Percentiles rank a stretch among this genome's conserved stretches.
phyloP scores from a whole-genome alignment of 1,140 invertebrate genomes.

The Platyura marginata region DNA sequence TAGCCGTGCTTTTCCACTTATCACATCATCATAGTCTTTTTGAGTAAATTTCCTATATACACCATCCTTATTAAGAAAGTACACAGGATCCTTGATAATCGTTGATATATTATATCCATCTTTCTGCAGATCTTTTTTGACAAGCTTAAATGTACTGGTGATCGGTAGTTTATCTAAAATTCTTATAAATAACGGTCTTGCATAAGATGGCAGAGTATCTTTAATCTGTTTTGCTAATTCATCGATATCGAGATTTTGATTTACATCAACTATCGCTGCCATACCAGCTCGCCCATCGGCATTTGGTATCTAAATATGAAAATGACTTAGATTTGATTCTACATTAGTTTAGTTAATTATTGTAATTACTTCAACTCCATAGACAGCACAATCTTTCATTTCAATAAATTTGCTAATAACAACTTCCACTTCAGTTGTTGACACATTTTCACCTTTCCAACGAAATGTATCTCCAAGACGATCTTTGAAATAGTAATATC shows the following conservation, averaged over 20 bases:
- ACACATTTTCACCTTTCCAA: slow-evolving; percentile 91
- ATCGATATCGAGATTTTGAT: slow-evolving; percentile 42
- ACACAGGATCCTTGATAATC: slow-evolving; percentile 47
- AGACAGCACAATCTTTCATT: slow-evolving; percentile 54
- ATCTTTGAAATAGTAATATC: slow-evolving; percentile 91
- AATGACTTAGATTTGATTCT: too few relatives aligned
- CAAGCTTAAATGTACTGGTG: slow-evolving; percentile 84
- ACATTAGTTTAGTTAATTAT: too few relatives aligned
- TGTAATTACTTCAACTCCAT: slow-evolving; percentile 83
- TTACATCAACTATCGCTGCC: slow-evolving; percentile 73
- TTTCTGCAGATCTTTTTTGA: slow-evolving; percentile 62
- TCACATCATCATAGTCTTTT: slow-evolving; percentile 44
- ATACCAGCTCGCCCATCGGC: slow-evolving; percentile 89
- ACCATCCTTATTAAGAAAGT: slow-evolving; percentile 46
- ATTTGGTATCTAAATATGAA: too few relatives aligned
- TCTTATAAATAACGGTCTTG: slow-evolving; percentile 77
- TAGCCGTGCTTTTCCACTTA: slow-evolving; percentile 34
- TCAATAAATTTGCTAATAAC: slow-evolving; percentile 67
- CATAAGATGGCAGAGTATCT: slow-evolving; percentile 59
- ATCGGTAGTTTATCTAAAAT: slow-evolving; percentile 58
- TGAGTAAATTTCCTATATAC: slow-evolving; percentile 44
- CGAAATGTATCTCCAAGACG: slow-evolving; percentile 92
- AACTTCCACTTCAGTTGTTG: slow-evolving; percentile 90
- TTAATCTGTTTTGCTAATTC: slow-evolving; percentile 41
- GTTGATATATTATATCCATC: slow-evolving; percentile 58